Evolutionary conservation across 1,140 invertebrate species (phyloP), one percentile per base, ranked within the genome.

Genomic region (Ostrea edulis): DNA sequence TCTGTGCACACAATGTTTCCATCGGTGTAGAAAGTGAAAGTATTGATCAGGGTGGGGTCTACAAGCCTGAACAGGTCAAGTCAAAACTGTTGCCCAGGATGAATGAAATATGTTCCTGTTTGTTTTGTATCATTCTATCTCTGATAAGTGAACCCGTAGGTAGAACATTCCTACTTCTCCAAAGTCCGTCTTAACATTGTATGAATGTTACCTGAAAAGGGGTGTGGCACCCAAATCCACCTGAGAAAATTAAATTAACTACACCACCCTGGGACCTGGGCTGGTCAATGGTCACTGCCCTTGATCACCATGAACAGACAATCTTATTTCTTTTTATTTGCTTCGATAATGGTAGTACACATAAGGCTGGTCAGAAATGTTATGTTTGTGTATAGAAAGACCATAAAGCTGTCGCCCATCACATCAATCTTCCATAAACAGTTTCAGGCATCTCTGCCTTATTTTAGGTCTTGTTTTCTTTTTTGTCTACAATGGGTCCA

Each of bases 361-460:
- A 77, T 44, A 71, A 77, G 68, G 25, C 68, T 77, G 25, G 68
- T 77, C 35, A 29, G 68, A 77, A 77, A 77, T 77, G 68, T 25
- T 77, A 29, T 35, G 68, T 29, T 77, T 77, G 68, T 22, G 68
- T 77, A 77, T 14, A 77, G 25, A 62, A 77, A 77, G 68, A 29
- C 25, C 9, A 77, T 77, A 77, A 44, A 77, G 0, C 68, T 77
- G 68, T 77, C 68, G 14, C 25, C 22, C 22, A 35, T 8, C 25
- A 77, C 68, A 77, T 77, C 68, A 77, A 77, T 77, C 68, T 77
- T 77, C 68, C 68, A 77, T 77, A 77, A 77, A 77, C 22, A 77
- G 68, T 77, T 8, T 0, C 68, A 77, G 68, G 12, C 25, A 77
- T 77, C 11, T 14, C 68, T 77, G 7, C 29, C 12, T 12, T 62